A percentile compares a stretch with the other conserved stretches of the same genome.
These are phyloP conservation scores for Ceratina calcarata DNA, from an alignment of 1,140 invertebrate species.

Conservation along the genomic window DNA sequence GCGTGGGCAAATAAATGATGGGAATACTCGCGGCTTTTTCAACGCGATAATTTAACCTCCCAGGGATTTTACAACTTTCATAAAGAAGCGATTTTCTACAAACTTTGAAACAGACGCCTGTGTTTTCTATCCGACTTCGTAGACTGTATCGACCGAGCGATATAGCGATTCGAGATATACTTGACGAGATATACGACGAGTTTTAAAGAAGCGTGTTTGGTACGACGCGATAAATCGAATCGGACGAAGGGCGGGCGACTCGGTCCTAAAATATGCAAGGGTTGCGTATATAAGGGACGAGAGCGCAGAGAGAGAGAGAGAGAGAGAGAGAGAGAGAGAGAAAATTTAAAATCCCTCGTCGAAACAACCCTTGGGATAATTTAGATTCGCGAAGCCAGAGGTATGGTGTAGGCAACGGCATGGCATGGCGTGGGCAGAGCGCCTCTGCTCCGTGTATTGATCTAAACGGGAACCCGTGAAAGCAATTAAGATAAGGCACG, in stretches of 20 bases:
- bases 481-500: constrained; percentile 79
- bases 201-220: too few relatives aligned
- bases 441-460: constrained; percentile 71
- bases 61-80: too few relatives aligned
- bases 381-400: constrained; percentile 67
- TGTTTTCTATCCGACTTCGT: too few relatives aligned
- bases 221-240: constrained; percentile 43
- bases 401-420: constrained; percentile 6
- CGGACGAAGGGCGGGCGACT: constrained; percentile 8
- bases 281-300: constrained; percentile 6
- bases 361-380: constrained; percentile 72
- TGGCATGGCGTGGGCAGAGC: constrained; percentile 29
- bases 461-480: constrained; percentile 78
- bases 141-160: too few relatives aligned
- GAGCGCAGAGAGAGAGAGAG: neutral
- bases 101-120: too few relatives aligned
- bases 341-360: constrained; percentile 53
- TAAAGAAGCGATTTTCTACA: too few relatives aligned
- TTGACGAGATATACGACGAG: too few relatives aligned
- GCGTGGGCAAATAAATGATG: too few relatives aligned
- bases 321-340: neutral
- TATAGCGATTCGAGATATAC: too few relatives aligned
- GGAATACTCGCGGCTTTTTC: neutral
- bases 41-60: neutral
- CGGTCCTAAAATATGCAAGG: constrained; percentile 54